Base-by-base conservation (phyloP, 2,888 invertebrate genomes). In the Chalcosyrphus nemorum region DNA sequence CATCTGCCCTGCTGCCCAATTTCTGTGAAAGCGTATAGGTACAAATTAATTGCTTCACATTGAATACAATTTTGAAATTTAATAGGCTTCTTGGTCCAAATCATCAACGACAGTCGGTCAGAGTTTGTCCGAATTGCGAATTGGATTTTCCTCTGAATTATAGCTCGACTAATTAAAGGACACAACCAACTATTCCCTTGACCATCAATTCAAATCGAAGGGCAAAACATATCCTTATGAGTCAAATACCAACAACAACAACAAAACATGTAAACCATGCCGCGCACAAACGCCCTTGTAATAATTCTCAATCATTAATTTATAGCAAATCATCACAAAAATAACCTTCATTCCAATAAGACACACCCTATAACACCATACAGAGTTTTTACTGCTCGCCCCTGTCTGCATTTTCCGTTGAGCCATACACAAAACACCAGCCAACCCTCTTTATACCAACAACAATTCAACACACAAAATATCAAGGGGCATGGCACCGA, bases 401-500 rank as follows among this genome's bases (percentile, higher is more conserved):
- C 63, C 54, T 32, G 61, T 29, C 43, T 15, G 43, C n/a, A n/a
- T 19, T 43, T 21, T 21, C 32, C 17, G 2, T 4, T 11, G 5
- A 2, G 38, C 32, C 2, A 45, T 6, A 27, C 24, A 63, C 47
- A 47, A 29, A 32, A 41, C 24, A 17, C 50, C 35, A 38, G 24
- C 15, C 52, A 38, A 35, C 15, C 52, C 63, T 35, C 56, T n/a
- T 41, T 6, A 4, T 15, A 11, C 0, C 29, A 56, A 13, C 27
- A 43, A 35, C 74, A 75, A 19, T 13, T 27, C 50, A 76, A 59
- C 45, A 52, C 32, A 66, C 61, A 11, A 72, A 47, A 54, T 59
- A 72, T 78, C 82, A 78, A 82, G 82, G 82, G 82, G 82, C 78
- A 82, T 82, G 82, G 81, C 81, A 81, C 77, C 77, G 71, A 21